Evolutionary conservation across 2,797 vertebrate species (phyloP).

Genomic region (Arrhamphus sclerolepis): DNA sequence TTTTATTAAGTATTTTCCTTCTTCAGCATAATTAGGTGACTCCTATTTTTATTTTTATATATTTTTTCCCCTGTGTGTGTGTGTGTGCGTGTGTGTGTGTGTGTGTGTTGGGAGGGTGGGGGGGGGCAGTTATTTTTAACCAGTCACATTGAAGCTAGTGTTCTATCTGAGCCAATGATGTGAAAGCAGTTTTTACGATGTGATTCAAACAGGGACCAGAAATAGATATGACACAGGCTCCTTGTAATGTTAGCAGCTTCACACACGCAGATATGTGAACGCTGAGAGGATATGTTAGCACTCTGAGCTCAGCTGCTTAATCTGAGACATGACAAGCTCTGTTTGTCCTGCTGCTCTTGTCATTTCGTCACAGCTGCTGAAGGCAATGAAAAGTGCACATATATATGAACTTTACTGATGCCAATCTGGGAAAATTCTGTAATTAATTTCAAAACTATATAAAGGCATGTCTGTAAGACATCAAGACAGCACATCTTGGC

Average conservation of each 20-base stretch:
- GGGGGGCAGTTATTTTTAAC: slow-evolving; percentile 8
- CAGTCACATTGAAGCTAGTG: slow-evolving; percentile 12
- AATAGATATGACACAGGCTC: slow-evolving; percentile 53
- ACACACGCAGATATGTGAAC: slow-evolving; percentile 6
- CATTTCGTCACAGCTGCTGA: slow-evolving; percentile 23
- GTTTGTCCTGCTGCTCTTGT: slow-evolving; percentile 11
- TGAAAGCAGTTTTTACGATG: slow-evolving; percentile 13
- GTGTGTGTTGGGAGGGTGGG: too few relatives aligned
- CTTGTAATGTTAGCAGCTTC: slow-evolving; percentile 44
- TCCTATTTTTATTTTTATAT: too few relatives aligned
- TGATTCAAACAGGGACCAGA: slow-evolving; percentile 5
- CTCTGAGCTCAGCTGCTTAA: slow-evolving; percentile 58
- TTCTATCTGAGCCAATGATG: slow-evolving; percentile 18
- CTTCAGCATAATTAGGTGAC: too few relatives aligned
- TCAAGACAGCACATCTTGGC: too few relatives aligned
- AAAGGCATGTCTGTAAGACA: too few relatives aligned
- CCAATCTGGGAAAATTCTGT: background rate
- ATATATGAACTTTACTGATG: background rate
- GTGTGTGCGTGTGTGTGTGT: too few relatives aligned
- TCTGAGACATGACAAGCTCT: slow-evolving; percentile 5
- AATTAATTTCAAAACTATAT: too few relatives aligned
- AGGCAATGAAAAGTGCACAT: background rate
- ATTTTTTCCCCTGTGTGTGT: too few relatives aligned
- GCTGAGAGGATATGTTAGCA: slow-evolving; percentile 17
- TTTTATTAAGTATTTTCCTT: too few relatives aligned